phyloP scores from a whole-genome alignment of 1,140 invertebrate genomes.

The Conopomorpha cramerella region DNA sequence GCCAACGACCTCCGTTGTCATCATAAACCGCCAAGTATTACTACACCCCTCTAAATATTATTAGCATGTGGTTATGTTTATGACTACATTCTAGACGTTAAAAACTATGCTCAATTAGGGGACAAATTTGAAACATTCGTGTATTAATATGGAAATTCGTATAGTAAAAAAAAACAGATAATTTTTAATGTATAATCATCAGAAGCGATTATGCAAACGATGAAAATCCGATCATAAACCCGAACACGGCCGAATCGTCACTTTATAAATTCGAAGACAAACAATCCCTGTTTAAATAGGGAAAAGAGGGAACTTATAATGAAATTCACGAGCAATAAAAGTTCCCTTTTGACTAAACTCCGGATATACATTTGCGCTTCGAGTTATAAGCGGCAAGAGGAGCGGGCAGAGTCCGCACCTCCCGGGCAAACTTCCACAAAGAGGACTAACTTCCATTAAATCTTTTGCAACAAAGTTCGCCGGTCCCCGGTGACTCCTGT shows the following conservation, averaged over 20 bases:
- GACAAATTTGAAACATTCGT: too few species aligned
- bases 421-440: constrained; percentile 40
- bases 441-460: constrained; percentile 54
- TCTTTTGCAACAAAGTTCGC: constrained; percentile 47
- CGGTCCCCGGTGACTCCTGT: constrained; percentile 27
- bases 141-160: neutral
- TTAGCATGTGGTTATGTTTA: too few species aligned
- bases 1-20: too few species aligned
- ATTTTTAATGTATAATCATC: neutral
- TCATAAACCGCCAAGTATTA: too few species aligned
- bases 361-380: constrained; percentile 37
- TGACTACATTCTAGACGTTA: too few species aligned
- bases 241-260: too few species aligned
- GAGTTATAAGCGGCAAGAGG: constrained; percentile 21
- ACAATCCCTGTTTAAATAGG: constrained; percentile 49
- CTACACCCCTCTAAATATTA: too few species aligned
- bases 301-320: constrained; percentile 52
- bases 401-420: constrained; percentile 23
- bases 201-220: neutral
- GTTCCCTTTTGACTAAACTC: constrained; percentile 48
- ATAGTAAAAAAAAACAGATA: neutral
- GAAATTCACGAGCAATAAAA: constrained; percentile 59
- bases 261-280: constrained; percentile 33
- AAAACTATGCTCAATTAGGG: too few species aligned
- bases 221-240: too few species aligned